phyloP scores from a whole-genome alignment of 2,797 vertebrate species.

The Catamblyrhynchus diadema region DNA sequence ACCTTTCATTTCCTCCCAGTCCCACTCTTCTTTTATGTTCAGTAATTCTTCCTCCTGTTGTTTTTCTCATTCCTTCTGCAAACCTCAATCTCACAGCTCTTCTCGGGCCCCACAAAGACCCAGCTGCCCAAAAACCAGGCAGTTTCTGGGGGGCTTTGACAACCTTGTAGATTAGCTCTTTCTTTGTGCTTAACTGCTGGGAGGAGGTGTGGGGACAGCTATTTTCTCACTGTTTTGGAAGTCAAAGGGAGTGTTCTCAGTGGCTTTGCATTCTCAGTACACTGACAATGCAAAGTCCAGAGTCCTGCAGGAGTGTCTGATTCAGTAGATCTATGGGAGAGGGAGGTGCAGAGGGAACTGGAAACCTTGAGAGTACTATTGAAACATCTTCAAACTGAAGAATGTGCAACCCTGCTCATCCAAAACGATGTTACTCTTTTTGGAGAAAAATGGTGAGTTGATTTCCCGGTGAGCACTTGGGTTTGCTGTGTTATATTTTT shows the following conservation, averaged over 20 bases:
- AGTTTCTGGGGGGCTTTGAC: neutral
- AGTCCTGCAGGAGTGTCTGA: neutral
- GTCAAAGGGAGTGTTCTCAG: neutral
- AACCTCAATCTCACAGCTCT: neutral
- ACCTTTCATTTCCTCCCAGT: neutral
- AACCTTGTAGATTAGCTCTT: neutral
- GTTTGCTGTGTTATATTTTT: neutral
- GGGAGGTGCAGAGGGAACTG: neutral
- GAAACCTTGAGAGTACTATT: neutral
- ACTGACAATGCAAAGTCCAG: neutral
- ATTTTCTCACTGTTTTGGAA: neutral
- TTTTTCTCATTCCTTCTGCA: neutral
- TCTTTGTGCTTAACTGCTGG: neutral
- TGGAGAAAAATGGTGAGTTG: neutral
- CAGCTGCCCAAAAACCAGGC: neutral
- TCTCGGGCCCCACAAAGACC: neutral
- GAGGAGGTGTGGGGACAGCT: neutral
- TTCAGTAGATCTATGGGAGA: neutral
- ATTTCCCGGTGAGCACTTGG: neutral
- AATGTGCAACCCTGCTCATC: neutral
- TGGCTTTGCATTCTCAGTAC: neutral
- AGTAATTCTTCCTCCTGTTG: neutral
- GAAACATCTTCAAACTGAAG: neutral
- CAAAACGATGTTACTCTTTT: neutral
- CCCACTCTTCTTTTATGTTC: neutral